Conservation (phyloP, 1,140 invertebrate species). For the Bombus superbus region DNA sequence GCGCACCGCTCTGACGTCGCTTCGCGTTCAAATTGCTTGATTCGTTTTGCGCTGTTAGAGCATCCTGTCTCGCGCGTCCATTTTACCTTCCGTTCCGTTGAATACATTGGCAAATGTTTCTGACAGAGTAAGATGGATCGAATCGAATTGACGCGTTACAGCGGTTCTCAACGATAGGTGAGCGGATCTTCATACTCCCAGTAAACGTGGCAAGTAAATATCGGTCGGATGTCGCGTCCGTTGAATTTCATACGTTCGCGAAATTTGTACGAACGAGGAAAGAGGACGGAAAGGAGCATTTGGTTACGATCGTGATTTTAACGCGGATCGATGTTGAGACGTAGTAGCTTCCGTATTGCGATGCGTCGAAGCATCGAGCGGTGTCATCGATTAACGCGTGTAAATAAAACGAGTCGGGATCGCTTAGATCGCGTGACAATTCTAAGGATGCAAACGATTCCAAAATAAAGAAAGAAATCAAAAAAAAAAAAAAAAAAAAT, state of each 20-base stretch:
- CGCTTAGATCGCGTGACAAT: no score
- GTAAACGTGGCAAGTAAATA: no score
- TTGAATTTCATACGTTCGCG: not conserved
- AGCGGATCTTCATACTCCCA: no score
- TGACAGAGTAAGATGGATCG: not conserved
- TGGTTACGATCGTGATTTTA: not conserved
- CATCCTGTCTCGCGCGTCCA: not conserved
- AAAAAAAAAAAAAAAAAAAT: not conserved
- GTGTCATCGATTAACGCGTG: no score
- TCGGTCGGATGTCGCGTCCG: not conserved
- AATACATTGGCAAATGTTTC: not conserved
- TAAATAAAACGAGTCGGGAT: no score
- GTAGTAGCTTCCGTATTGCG: not conserved
- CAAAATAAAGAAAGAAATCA: not conserved
- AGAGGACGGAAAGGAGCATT: not conserved
- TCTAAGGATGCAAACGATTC: not conserved
- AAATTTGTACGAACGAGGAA: not conserved
- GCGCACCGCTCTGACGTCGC: no score
- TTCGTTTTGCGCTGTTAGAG: not conserved
- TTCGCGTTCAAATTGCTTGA: not conserved
- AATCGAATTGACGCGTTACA: not conserved
- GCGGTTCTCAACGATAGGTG: not conserved
- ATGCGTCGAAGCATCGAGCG: not conserved
- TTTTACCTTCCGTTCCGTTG: not conserved
- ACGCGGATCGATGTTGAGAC: not conserved